Evolutionary conservation across 2,888 invertebrate genomes (phyloP).

Genomic region (Linnaemya vulpina): DNA sequence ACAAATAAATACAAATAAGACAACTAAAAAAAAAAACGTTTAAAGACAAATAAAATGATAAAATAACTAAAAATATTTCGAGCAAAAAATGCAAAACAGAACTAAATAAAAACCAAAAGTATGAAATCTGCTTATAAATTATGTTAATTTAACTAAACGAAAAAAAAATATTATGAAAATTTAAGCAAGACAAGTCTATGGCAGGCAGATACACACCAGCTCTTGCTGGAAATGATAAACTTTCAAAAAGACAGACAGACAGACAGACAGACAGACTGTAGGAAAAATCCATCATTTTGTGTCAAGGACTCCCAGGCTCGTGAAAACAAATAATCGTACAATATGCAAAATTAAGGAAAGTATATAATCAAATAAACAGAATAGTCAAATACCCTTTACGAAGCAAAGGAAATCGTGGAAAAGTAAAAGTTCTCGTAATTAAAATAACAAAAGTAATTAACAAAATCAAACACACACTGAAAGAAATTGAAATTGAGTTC

Average conservation of each 20-base stretch:
- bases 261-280: neutral
- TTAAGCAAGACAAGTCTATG: slow-evolving; percentile 30
- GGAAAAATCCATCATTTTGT: slow-evolving; percentile 13
- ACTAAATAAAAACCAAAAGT: slow-evolving; percentile 46
- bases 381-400: neutral
- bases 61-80: slow-evolving; percentile 56
- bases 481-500: no score
- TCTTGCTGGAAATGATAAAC: slow-evolving; percentile 4
- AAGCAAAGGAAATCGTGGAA: neutral
- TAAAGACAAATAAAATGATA: slow-evolving; percentile 50
- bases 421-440: no score
- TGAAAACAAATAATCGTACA: slow-evolving; percentile 4
- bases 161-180: slow-evolving; percentile 59
- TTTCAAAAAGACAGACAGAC: neutral
- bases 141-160: slow-evolving; percentile 67
- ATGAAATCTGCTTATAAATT: slow-evolving; percentile 69
- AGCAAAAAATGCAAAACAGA: slow-evolving; percentile 42
- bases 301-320: slow-evolving; percentile 4
- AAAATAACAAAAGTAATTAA: no score
- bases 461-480: no score
- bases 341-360: neutral
- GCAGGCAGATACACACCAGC: neutral
- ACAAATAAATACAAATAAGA: slow-evolving; percentile 53
- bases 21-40: neutral
- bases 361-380: neutral